Base-by-base conservation (phyloP, 2,888 invertebrate genomes). In the Allygus modestus region DNA sequence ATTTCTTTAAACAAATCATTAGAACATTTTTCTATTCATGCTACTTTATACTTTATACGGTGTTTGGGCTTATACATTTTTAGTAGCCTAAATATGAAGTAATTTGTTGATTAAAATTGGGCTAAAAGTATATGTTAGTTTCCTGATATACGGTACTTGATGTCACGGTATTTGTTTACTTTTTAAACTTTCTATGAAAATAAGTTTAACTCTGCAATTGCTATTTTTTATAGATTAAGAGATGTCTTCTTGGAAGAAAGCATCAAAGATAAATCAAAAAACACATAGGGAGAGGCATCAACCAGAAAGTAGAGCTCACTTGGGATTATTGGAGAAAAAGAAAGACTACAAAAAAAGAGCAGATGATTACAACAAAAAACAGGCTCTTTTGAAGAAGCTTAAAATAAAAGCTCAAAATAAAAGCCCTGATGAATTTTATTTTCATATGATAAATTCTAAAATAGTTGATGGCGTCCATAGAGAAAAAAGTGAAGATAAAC, bases 371-470 rank as follows among this genome's bases (percentile, higher is more conserved):
- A 95, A 97, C 89, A 93, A 94, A 85, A 98, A 98, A 89, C 94
- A 97, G 84, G 93, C 94, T 84, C 96, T 96, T 0, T 90, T 99
- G 0, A 97, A 96, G 89, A 90, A 96, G 37, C 91, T 99, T 82
- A 94, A 95, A 84, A 95, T 95, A 90, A 93, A 96, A 85, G 98
- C 98, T 0, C 91, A 97, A 28, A 96, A 98, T 89, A 97, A 95
- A 90, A 99, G 99, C 92, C 98, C 98, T 0, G 99, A 99, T 94
- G 99, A 99, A 90, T 99, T 99, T 91, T 97, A 99, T 90, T 97
- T 97, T 91, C 98, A 98, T 89, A 99, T 99, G 99, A 94, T 98
- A 84, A 97, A 97, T 90, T 96, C 98, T 0, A 94, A 94, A 90
- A 91, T 96, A 0, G 90, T 92, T 86, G 92, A 92, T 87, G 93